Evolutionary conservation across 2,113 vertebrate species (phyloP).

Genomic region (Thamnophis sirtalis): DNA sequence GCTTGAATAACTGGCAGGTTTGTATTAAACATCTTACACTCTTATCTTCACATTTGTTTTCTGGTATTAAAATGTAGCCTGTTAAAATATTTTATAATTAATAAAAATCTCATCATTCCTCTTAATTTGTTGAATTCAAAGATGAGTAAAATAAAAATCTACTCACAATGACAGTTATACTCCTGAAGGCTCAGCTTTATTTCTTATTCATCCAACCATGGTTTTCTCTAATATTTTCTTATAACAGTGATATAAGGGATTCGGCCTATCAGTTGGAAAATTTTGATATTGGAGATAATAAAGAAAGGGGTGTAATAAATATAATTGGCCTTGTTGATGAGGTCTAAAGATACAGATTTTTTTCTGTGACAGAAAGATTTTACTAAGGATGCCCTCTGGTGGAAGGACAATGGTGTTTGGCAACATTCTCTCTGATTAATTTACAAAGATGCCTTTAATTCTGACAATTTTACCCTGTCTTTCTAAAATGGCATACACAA

Average conservation of each 20-base stretch:
- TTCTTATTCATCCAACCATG: background rate
- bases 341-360: background rate
- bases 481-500: background rate
- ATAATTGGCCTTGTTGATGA: background rate
- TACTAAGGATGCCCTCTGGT: slow-evolving; percentile 70
- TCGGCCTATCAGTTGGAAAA: background rate
- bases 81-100: background rate
- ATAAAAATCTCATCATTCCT: background rate
- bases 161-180: background rate
- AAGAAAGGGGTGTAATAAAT: background rate
- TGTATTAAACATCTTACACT: background rate
- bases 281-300: background rate
- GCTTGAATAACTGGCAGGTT: background rate
- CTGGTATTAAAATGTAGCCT: background rate
- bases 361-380: slow-evolving; percentile 32
- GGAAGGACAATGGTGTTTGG: slow-evolving; percentile 54
- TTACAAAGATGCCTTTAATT: slow-evolving; percentile 4
- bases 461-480: background rate
- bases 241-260: background rate
- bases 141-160: too few species aligned
- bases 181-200: background rate
- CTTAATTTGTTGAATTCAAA: background rate
- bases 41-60: background rate
- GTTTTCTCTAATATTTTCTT: background rate
- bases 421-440: background rate